These are phyloP conservation scores for Phylloscopus collybita DNA, from an alignment of 2,797 vertebrate species.

Conservation along the genomic window DNA sequence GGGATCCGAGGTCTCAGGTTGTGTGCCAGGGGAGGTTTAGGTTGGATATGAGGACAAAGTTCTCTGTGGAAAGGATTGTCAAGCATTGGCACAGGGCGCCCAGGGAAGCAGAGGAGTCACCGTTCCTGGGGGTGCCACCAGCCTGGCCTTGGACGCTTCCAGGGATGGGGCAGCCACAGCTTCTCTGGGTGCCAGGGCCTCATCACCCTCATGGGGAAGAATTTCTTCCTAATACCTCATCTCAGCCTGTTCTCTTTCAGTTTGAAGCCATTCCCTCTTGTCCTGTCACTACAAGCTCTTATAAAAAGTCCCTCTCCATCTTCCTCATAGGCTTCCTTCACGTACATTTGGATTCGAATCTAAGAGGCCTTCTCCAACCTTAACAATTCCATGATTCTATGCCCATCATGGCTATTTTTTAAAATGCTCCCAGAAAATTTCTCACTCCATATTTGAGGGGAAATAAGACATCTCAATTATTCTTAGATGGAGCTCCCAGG, in stretches of 20 bases:
- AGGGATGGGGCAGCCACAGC: background rate
- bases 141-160: rapidly evolving
- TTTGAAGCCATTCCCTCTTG: background rate
- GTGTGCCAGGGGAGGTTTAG: background rate
- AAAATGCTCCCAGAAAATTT: background rate
- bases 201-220: rapidly evolving
- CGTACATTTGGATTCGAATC: rapidly evolving
- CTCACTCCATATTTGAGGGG: background rate
- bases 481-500: rapidly evolving
- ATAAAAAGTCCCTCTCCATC: background rate
- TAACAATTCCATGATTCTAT: background rate
- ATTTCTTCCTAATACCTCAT: background rate
- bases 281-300: rapidly evolving
- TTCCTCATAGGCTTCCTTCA: background rate
- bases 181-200: background rate
- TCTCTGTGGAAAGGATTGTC: background rate
- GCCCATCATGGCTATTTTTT: rapidly evolving
- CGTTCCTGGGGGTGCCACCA: background rate
- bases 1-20: background rate
- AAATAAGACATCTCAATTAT: background rate
- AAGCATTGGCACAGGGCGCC: background rate
- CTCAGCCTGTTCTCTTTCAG: background rate
- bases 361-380: background rate
- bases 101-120: background rate
- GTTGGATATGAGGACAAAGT: background rate